phyloP scores from a whole-genome alignment of 2,113 vertebrate species.

The Callionymus lyra region DNA sequence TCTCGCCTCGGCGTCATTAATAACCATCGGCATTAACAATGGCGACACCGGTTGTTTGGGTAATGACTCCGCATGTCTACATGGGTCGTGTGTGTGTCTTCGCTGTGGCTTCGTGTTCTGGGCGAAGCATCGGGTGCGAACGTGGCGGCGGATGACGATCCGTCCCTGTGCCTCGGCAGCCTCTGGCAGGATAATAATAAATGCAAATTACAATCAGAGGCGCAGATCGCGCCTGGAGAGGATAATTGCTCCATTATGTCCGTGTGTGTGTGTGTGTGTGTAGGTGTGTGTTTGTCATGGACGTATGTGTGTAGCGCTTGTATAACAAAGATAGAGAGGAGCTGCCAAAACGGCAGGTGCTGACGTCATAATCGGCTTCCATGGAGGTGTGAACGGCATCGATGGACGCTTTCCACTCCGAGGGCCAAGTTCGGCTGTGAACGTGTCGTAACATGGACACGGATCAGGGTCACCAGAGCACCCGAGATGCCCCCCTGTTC shows the following conservation, averaged over 20 bases:
- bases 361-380: constrained; percentile 26
- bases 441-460: constrained; percentile 11
- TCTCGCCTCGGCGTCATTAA: constrained; percentile 20
- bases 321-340: constrained; percentile 10
- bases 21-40: constrained; percentile 14
- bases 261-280: constrained; percentile 20
- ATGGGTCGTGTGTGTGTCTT: neutral
- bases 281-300: constrained; percentile 9
- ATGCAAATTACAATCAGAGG: constrained; percentile 64
- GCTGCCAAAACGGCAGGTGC: constrained; percentile 8
- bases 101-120: constrained; percentile 18
- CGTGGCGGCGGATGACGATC: constrained; percentile 32
- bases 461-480: constrained; percentile 3
- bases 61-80: constrained; percentile 11
- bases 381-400: constrained; percentile 20
- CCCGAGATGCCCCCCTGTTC: too few species aligned
- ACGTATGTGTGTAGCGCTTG: constrained; percentile 21
- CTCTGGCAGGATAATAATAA: constrained; percentile 51
- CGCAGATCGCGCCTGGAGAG: constrained; percentile 47
- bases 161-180: constrained; percentile 29
- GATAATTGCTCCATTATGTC: constrained; percentile 62
- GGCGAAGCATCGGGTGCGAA: constrained; percentile 46
- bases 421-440: constrained; percentile 21
- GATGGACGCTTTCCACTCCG: constrained; percentile 32
- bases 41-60: constrained; percentile 10